These are phyloP conservation scores for human DNA, from an alignment of 2,113 vertebrate genomes.

Conservation along the genomic window GRCh38 chr5:35806501-35807000, in stretches of 20 bases:
- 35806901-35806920: constrained; percentile 72
- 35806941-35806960: constrained; percentile 83
- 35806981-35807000: not conserved
- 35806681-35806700: not conserved
- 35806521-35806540: not conserved
- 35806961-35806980: not conserved
- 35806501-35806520: not conserved
- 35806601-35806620: not conserved
- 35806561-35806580: not conserved
- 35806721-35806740: not conserved
- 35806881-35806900: constrained; percentile 72
- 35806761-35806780: constrained; percentile 29
- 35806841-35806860: constrained; percentile 83
- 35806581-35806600: not conserved
- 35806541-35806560: not conserved
- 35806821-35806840: constrained; percentile 21
- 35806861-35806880: constrained; percentile 86
- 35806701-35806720: constrained; percentile 65
- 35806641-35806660: not conserved
- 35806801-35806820: constrained; percentile 50
- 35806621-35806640: not conserved
- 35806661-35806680: not conserved
- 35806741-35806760: constrained; percentile 12
- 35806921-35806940: constrained; percentile 70
- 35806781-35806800: constrained; percentile 18